These are phyloP conservation scores for Nyctibius grandis DNA, from an alignment of 2,797 vertebrate genomes.

Conservation along the genomic window DNA sequence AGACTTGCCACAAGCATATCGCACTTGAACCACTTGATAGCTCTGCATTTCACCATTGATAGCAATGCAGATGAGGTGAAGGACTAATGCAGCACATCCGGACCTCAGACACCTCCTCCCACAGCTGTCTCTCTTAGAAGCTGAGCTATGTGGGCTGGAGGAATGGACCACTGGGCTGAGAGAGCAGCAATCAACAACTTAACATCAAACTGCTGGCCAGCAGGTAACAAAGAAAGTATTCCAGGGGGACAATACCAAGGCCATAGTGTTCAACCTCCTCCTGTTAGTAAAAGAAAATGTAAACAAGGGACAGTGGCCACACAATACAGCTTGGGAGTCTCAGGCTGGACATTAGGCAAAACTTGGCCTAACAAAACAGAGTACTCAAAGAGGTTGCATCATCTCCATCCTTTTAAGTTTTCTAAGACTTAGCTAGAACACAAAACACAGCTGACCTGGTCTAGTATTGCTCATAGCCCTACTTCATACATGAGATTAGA, in stretches of 20 bases:
- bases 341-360: background rate
- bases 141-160: background rate
- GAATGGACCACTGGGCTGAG: background rate
- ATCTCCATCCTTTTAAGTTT: background rate
- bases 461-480: background rate
- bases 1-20: background rate
- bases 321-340: background rate
- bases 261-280: background rate
- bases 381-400: background rate
- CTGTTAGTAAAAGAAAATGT: background rate
- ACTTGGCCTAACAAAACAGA: background rate
- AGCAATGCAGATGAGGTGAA: background rate
- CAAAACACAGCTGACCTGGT: background rate
- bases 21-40: background rate
- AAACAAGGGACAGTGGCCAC: background rate
- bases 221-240: background rate
- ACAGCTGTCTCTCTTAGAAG: background rate
- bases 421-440: background rate
- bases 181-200: background rate
- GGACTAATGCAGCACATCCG: fast-evolving
- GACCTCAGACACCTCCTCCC: background rate
- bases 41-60: background rate
- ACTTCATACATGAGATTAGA: background rate
- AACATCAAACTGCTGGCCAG: background rate
- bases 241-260: background rate